Evolutionary conservation across 1,140 invertebrate species (phyloP).

Genomic region (Diachasma alloeum): DNA sequence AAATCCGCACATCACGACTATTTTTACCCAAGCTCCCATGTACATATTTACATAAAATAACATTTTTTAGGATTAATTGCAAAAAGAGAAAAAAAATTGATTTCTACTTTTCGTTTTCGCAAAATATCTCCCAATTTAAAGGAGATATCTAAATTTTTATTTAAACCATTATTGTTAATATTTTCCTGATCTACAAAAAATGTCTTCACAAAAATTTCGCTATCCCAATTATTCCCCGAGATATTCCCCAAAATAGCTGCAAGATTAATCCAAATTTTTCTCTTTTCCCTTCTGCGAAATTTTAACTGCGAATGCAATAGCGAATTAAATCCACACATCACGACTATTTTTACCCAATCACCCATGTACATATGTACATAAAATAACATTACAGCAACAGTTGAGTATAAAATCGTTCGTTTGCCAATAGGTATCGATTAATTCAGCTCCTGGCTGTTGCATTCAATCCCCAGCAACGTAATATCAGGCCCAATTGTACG

Average conservation of each 20-base stretch:
- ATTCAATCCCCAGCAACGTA: not conserved
- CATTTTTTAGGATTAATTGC: not conserved
- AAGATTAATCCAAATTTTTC: not conserved
- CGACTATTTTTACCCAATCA: not conserved
- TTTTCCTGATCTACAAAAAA: not conserved
- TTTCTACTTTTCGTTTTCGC: not conserved
- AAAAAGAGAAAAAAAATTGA: too few species aligned
- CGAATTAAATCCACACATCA: not conserved
- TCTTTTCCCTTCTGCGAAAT: not conserved
- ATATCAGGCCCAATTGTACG: not conserved
- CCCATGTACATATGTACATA: not conserved
- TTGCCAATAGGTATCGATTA: not conserved
- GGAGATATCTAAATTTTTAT: not conserved
- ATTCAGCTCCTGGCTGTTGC: not conserved
- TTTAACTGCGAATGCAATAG: not conserved
- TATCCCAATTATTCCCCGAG: not conserved
- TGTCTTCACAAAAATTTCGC: not conserved
- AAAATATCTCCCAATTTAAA: not conserved
- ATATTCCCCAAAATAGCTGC: not conserved
- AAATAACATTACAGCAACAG: not conserved
- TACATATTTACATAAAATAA: too few species aligned
- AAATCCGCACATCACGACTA: too few species aligned
- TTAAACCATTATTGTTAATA: not conserved
- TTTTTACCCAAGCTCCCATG: too few species aligned
- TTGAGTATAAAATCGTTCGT: not conserved